Evolutionary conservation across 2,888 invertebrate species (phyloP).

Genomic region (Sisyra terminalis): DNA sequence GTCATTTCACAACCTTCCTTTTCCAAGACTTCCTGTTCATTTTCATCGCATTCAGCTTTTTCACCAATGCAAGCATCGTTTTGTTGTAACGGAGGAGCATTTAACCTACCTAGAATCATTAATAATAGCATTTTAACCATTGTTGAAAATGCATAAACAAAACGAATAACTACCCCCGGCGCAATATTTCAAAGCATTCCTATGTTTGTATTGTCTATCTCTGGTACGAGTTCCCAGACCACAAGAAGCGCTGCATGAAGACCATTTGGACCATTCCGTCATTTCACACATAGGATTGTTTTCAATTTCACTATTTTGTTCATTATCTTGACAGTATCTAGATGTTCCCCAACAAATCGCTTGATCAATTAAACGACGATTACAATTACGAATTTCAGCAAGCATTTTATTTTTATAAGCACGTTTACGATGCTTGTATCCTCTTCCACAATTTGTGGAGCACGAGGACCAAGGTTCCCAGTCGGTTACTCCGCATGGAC

Average conservation of each 20-base stretch:
- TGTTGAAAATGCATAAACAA: neutral
- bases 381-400: slow-evolving; percentile 39
- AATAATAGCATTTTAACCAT: too few relatives aligned
- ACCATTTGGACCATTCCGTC: slow-evolving; percentile 63
- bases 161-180: slow-evolving; percentile 23
- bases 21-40: slow-evolving; percentile 15
- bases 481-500: slow-evolving; percentile 35
- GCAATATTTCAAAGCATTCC: slow-evolving; percentile 46
- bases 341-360: slow-evolving; percentile 32
- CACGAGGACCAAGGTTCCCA: slow-evolving; percentile 44
- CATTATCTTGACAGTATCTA: slow-evolving; percentile 23
- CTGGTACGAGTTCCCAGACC: slow-evolving; percentile 54
- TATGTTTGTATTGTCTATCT: slow-evolving; percentile 44
- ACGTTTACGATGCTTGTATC: slow-evolving; percentile 36
- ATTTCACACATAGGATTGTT: slow-evolving; percentile 46
- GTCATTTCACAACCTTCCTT: slow-evolving; percentile 39
- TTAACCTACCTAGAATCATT: neutral
- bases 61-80: slow-evolving; percentile 27
- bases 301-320: slow-evolving; percentile 22
- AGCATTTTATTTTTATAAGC: slow-evolving; percentile 35
- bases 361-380: slow-evolving; percentile 37
- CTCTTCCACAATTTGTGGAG: slow-evolving; percentile 47
- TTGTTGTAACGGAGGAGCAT: slow-evolving; percentile 26
- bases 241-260: slow-evolving; percentile 57
- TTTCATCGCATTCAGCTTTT: slow-evolving; percentile 22